Conservation (phyloP, 1,140 invertebrate genomes). For the Trichonephila clavata region DNA sequence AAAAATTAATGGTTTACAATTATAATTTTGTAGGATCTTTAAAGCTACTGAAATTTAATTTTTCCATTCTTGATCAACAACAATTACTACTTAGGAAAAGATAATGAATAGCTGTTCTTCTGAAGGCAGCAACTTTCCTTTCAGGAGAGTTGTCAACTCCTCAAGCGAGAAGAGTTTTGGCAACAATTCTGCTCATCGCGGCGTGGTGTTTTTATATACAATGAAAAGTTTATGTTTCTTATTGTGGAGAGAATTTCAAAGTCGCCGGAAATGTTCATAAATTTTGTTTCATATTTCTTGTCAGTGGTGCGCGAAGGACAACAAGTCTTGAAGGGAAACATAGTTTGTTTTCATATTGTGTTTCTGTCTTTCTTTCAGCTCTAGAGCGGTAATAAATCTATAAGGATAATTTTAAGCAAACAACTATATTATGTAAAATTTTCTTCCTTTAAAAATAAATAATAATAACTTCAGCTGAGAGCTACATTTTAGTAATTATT, state of each 20-base stretch:
- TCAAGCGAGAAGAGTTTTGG: background rate
- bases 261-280: background rate
- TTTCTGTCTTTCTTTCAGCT: too few relatives aligned
- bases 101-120: background rate
- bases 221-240: slow-evolving; percentile 16
- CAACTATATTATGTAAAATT: too few relatives aligned
- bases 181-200: background rate
- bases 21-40: too few relatives aligned
- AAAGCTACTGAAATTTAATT: background rate
- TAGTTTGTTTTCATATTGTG: background rate
- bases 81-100: background rate
- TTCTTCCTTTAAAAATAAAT: too few relatives aligned
- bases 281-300: slow-evolving; percentile 1
- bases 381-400: too few relatives aligned
- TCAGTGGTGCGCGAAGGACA: slow-evolving; percentile 34
- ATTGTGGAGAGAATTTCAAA: background rate
- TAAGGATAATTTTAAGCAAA: too few relatives aligned
- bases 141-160: background rate
- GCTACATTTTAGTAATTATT: too few relatives aligned
- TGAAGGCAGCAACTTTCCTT: background rate
- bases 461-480: too few relatives aligned
- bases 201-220: background rate
- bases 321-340: background rate
- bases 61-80: background rate
- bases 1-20: too few relatives aligned